These are phyloP conservation scores for Ophion ellenae DNA, from an alignment of 2,888 invertebrate genomes.

Conservation along the genomic window DNA sequence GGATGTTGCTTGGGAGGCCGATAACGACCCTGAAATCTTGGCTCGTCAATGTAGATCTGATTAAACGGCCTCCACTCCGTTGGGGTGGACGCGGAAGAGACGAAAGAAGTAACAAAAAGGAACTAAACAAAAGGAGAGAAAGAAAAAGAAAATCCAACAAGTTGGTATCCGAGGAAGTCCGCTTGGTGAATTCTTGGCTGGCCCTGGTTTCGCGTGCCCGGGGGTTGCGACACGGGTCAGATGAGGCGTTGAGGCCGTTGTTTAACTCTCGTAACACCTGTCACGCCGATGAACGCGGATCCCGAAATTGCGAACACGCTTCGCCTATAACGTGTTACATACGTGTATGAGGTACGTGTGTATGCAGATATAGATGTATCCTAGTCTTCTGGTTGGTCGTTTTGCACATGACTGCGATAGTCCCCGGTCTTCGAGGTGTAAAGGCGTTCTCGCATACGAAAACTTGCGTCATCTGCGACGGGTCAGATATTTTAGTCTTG, in stretches of 20 bases:
- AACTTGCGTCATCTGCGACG: constrained; percentile 74
- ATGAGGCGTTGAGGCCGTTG: constrained; percentile 53
- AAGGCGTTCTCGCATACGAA: constrained; percentile 69
- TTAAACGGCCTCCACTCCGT: neutral
- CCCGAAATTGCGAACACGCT: constrained; percentile 50
- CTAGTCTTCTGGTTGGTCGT: constrained; percentile 11
- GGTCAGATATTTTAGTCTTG: constrained; percentile 76
- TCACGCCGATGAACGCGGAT: constrained; percentile 68
- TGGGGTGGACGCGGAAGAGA: neutral
- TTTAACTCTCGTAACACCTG: constrained; percentile 70
- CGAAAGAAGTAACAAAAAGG: neutral
- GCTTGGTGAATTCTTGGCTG: constrained; percentile 66
- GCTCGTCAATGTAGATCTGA: neutral
- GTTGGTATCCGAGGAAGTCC: constrained; percentile 64
- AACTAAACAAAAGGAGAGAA: neutral
- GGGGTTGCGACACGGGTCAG: constrained; percentile 61
- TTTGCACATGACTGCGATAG: constrained; percentile 17
- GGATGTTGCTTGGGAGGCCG: neutral
- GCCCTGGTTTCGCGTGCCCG: constrained; percentile 61
- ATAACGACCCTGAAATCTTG: neutral
- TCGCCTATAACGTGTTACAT: neutral
- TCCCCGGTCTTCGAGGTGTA: neutral
- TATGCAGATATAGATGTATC: constrained; percentile 1
- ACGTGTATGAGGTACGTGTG: neutral
- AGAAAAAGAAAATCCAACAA: constrained; percentile 54